phyloP scores from a whole-genome alignment of 2,113 vertebrate genomes.

The Podarcis raffonei region DNA sequence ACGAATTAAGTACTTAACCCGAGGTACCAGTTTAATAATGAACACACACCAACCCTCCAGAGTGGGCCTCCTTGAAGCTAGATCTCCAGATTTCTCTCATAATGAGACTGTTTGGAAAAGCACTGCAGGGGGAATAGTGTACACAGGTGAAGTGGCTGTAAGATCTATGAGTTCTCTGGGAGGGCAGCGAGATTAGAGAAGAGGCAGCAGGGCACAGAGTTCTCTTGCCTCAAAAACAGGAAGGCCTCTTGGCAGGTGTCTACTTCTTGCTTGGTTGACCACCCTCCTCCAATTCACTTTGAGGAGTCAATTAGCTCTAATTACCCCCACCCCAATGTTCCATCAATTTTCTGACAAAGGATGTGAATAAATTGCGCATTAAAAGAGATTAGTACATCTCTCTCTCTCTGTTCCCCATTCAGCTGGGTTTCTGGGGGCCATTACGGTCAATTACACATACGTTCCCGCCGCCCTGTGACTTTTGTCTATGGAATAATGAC shows the following conservation, averaged over 20 bases:
- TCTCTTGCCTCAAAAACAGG: neutral
- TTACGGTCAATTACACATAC: conserved; percentile 20
- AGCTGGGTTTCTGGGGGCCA: neutral
- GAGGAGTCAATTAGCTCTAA: conserved; percentile 26
- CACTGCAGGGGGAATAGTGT: too few relatives aligned
- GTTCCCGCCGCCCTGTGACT: neutral
- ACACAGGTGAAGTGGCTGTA: neutral
- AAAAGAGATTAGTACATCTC: neutral
- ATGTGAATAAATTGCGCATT: neutral
- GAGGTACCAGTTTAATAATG: too few relatives aligned
- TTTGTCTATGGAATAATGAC: conserved; percentile 27
- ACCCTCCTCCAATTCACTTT: neutral
- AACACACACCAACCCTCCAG: too few relatives aligned
- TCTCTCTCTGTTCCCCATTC: neutral
- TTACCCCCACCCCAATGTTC: neutral
- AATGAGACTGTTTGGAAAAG: too few relatives aligned
- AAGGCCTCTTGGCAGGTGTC: neutral
- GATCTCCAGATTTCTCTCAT: too few relatives aligned
- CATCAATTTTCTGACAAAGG: conserved; percentile 21
- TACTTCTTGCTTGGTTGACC: neutral
- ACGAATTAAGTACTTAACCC: too few relatives aligned
- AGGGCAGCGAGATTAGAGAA: neutral
- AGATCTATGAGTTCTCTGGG: neutral
- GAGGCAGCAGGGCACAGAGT: neutral
- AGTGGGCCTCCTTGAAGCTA: too few relatives aligned